Evolutionary conservation across 2,888 invertebrate species (phyloP), one percentile per base, ranked within the genome.

Genomic region (Dryobota labecula): DNA sequence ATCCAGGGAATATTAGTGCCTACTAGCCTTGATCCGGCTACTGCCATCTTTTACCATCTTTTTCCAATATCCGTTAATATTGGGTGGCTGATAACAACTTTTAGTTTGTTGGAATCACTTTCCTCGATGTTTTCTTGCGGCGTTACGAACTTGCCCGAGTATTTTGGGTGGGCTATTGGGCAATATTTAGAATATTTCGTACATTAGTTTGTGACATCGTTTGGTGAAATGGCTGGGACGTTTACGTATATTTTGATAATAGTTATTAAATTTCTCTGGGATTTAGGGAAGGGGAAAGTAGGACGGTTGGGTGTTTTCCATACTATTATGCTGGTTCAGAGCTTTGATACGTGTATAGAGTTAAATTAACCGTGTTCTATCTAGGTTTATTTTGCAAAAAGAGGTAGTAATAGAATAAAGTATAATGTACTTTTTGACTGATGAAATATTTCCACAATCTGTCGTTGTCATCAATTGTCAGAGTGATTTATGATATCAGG

Each of bases 41-140:
- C 91, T 90, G 89, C 90, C 91, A 90, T 92, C 91, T 91, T 92
- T 91, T 88, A 90, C 90, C 91, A 92, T 92, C 91, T 92, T 92
- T 93, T 92, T 91, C 93, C 93, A 93, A 94, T 94, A 94, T 93
- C 93, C 92, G 92, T 90, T 91, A 92, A 93, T 92, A 93, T 93
- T 89, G 87, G 86, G 82, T 79, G 84, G 82, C 82, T 85, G 84
- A 88, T 88, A 89, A 90, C 90, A 90, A 90, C 89, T 91, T 91
- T 87, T 86, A 88, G 88, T 88, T 88, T 88, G 89, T 87, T 88
- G 76, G 79, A 87, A 90, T 90, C 86, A 90, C 88, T 90, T 90
- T 87, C 84, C 82, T 82, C 84, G 86, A 88, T 86, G 86, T 87
- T 87, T 87, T 84, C 83, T 85, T 84, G 83, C 76, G 72, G 73